Base-by-base conservation (phyloP, 2,797 vertebrate genomes). In the Chrysolophus pictus region DNA sequence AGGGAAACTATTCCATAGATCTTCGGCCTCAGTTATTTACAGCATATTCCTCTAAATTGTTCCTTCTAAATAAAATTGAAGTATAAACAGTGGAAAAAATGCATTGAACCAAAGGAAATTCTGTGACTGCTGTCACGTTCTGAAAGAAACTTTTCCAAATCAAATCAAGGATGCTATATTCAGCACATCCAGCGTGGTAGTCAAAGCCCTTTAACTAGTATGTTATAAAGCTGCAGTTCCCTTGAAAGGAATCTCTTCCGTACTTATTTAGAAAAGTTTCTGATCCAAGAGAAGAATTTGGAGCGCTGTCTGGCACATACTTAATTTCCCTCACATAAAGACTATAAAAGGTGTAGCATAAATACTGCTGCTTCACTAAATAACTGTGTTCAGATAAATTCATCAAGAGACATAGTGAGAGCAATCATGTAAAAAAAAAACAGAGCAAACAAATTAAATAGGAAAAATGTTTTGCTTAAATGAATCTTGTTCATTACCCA, bases 321-420 rank as follows among this genome's bases (percentile, higher is more conserved):
- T 94, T 87, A 16, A 71, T 88, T 94, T 88, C 88, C 70, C 15
- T 91, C 33, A 35, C 70, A 31, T n/a, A 68, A 83, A 26, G 28
- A 31, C 19, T 63, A 15, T 42, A 77, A 74, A 82, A 28, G 14
- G n/a, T 64, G 37, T 22, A 47, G 33, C 9, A 42, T 68, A 87
- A 81, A 44, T 68, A 58, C 62, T 88, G 58, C 23, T 75, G 18
- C n/a, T 85, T 87, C 51, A 74, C 28, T 82, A 79, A 83, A 88
- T 53, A 88, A 81, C 42, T 5, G 17, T 44, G 58, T 63, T 68
- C 42, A 67, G 53, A 64, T 7, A 82, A 90, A 79, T 84, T 88
- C 10, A 82, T 82, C 42, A 81, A 39, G 17, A 90, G 28, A 41
- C 19, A 58, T 6, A 83, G 26, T 33, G n/a, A 91, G 29, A 81